A percentile compares a stretch with the other conserved stretches of the same genome.
Evolutionary conservation across 2,113 vertebrate species (phyloP).

Genomic region (Corythoichthys intestinalis): DNA sequence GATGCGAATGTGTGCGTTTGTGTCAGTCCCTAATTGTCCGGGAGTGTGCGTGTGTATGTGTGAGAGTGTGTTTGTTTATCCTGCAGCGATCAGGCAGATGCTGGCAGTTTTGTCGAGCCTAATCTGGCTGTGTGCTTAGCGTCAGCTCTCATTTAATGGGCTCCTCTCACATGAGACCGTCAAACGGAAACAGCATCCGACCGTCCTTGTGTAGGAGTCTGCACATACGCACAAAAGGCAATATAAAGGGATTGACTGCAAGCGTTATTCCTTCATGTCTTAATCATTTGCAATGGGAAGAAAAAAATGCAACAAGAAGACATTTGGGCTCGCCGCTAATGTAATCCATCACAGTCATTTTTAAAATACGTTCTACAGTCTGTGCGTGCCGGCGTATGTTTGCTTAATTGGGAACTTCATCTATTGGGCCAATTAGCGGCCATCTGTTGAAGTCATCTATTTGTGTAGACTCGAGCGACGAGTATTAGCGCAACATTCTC

Average conservation of each 20-base stretch:
- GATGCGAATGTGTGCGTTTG: slow-evolving; percentile 11
- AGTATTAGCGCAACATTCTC: background rate
- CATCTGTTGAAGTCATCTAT: slow-evolving; percentile 6
- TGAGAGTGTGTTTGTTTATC: slow-evolving; percentile 56
- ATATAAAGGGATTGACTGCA: slow-evolving; percentile 10
- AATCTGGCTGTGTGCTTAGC: slow-evolving; percentile 59
- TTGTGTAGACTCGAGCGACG: background rate
- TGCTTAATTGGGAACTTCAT: background rate
- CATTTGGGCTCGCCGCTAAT: background rate
- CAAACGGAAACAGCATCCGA: slow-evolving; percentile 22
- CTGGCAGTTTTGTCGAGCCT: slow-evolving; percentile 58
- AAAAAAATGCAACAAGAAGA: no score
- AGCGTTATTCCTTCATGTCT: background rate
- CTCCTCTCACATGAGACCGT: slow-evolving; percentile 33
- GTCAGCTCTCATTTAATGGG: slow-evolving; percentile 66
- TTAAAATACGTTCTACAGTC: background rate
- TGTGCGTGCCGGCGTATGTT: background rate
- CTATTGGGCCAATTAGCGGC: background rate
- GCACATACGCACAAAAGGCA: background rate
- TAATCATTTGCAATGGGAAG: background rate
- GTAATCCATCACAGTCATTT: background rate
- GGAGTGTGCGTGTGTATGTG: slow-evolving; percentile 29
- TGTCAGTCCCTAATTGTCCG: background rate
- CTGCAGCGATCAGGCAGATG: slow-evolving; percentile 51
- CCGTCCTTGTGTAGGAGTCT: slow-evolving; percentile 5